Percentiles rank a stretch among this genome's conserved stretches.
These are phyloP conservation scores for Serrognathus titanus DNA, from an alignment of 2,888 invertebrate species.

Conservation along the genomic window DNA sequence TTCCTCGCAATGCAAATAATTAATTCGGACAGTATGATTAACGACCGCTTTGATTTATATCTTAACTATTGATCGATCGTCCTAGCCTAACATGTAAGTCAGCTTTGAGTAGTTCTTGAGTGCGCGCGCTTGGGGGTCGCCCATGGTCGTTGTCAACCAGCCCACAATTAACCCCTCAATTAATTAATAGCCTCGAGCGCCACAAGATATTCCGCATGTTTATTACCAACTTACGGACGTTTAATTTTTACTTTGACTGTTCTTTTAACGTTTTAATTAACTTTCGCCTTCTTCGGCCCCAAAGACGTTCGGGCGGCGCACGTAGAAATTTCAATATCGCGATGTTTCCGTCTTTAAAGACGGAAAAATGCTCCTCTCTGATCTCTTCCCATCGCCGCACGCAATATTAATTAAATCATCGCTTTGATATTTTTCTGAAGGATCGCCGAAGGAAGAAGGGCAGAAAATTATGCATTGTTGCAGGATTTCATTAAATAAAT, in stretches of 20 bases:
- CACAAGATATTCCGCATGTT: background rate
- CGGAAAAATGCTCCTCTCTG: too few species aligned
- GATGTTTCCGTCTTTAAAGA: too few species aligned
- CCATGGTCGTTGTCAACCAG: constrained; percentile 14
- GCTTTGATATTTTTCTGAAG: too few species aligned
- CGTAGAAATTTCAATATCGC: too few species aligned
- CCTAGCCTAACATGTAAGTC: constrained; percentile 33
- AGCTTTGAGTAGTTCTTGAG: constrained; percentile 31
- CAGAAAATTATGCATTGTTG: too few species aligned
- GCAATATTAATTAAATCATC: too few species aligned
- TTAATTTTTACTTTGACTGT: background rate
- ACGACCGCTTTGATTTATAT: constrained; percentile 43
- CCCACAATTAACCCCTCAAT: constrained; percentile 24
- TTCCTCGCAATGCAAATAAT: constrained; percentile 30
- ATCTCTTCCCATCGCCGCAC: too few species aligned
- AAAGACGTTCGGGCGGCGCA: too few species aligned
- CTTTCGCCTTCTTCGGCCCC: background rate
- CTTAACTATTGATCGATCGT: constrained; percentile 37
- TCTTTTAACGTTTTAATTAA: background rate
- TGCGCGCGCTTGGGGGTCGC: constrained; percentile 5
- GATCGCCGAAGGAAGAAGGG: too few species aligned
- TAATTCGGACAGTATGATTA: constrained; percentile 37
- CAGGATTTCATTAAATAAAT: too few species aligned
- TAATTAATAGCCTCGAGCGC: constrained; percentile 21
- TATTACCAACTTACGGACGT: background rate